Evolutionary conservation across 2,797 vertebrate genomes (phyloP), one percentile per base, ranked within the genome.

Genomic region (Phrynocephalus forsythii): DNA sequence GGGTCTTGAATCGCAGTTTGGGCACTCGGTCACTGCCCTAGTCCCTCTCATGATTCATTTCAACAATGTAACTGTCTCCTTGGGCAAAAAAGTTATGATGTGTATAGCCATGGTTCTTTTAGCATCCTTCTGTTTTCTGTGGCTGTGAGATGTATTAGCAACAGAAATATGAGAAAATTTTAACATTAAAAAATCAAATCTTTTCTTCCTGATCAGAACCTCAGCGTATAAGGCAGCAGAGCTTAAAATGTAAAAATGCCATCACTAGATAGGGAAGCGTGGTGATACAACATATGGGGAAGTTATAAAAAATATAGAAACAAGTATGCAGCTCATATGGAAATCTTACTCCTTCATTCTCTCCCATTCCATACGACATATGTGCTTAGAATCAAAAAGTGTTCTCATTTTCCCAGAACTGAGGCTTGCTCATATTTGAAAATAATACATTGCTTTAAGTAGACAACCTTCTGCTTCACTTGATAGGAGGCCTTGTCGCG

Each of bases 401-500:
- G 71, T 81, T 88, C 83, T 85, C 78, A n/a, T 88, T 85, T 85
- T n/a, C 69, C 63, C 83, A 85, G 48, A 81, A n/a, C 73, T 60
- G 52, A 48, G 28, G 15, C 11, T 24, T 72, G 79, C 78, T 78
- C 66, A 86, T 86, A 78, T 86, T 72, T 85, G n/a, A 81, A 89
- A 82, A 84, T 63, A 85, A 89, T 77, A 63, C 9, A 52, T 80
- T 73, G 22, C n/a, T 48, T 38, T 79, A 84, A 30, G 38, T 22
- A 75, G 38, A 22, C 48, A 69, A 10, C 22, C 81, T 77, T 80
- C 33, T 26, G 60, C 28, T 68, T 38, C 8, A 22, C 79, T 86
- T 86, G 33, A 80, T 26, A 83, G 26, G 56, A 68, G 68, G 30
- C 52, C 3, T 4, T 72, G 9, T 13, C 44, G 52, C 13, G 11